Evolutionary conservation across 1,140 invertebrate species (phyloP).

Genomic region (Drosophila fuyamai): DNA sequence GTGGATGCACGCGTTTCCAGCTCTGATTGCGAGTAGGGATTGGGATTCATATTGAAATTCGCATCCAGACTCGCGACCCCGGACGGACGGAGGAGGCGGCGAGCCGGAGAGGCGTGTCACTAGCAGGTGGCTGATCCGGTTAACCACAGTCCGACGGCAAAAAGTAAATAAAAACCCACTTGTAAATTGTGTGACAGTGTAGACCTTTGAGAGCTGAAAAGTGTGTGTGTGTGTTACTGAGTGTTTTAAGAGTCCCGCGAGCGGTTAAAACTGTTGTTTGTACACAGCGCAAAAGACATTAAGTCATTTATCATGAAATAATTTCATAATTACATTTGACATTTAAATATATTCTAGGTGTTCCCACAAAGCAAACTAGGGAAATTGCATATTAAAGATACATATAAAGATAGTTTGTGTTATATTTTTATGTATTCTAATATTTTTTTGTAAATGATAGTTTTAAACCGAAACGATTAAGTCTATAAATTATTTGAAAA

Average conservation of each 20-base stretch:
- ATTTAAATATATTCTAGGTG: too few species aligned
- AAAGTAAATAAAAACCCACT: slow-evolving; percentile 38
- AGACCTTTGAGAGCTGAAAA: slow-evolving; percentile 14
- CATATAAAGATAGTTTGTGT: too few species aligned
- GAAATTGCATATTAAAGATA: too few species aligned
- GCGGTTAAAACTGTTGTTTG: slow-evolving; percentile 33
- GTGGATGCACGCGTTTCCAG: slow-evolving; percentile 36
- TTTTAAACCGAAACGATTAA: too few species aligned
- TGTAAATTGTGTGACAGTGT: slow-evolving; percentile 30
- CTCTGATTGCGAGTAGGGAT: slow-evolving; percentile 22
- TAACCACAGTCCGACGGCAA: slow-evolving; percentile 34
- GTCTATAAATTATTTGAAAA: too few species aligned
- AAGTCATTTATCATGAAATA: too few species aligned
- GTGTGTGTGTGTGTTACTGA: slow-evolving; percentile 38
- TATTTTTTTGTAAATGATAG: too few species aligned
- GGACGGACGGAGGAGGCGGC: slow-evolving; percentile 16
- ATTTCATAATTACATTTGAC: too few species aligned
- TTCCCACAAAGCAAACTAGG: too few species aligned
- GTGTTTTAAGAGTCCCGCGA: slow-evolving; percentile 30
- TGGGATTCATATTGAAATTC: not conserved
- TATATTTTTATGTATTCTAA: too few species aligned
- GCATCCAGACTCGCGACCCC: not conserved
- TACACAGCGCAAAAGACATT: not conserved
- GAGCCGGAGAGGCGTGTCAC: slow-evolving; percentile 39
- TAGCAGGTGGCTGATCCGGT: slow-evolving; percentile 48